Conservation (phyloP, 2,113 vertebrate genomes). For the Acinonyx jubatus region DNA sequence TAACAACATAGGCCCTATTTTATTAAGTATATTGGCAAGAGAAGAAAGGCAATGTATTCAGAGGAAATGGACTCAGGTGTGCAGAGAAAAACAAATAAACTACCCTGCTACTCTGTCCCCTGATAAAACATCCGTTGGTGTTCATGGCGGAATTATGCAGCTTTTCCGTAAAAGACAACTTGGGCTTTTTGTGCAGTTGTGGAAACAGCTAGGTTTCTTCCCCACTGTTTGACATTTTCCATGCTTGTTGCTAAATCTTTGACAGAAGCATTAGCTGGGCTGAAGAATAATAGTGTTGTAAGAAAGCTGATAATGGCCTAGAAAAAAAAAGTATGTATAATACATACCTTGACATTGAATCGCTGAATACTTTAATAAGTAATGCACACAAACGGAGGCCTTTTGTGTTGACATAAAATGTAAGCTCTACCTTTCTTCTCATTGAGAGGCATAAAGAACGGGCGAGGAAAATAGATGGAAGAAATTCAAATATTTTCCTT, state of each 20-base stretch:
- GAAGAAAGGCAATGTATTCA: conserved; percentile 60
- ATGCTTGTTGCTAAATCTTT: conserved; percentile 55
- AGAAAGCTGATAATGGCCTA: conserved; percentile 71
- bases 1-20: not conserved
- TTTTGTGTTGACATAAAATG: conserved; percentile 80
- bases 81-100: conserved; percentile 61
- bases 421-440: conserved; percentile 74
- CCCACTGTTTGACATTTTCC: conserved; percentile 70
- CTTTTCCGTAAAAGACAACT: conserved; percentile 65
- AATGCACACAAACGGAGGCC: conserved; percentile 75
- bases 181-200: not conserved
- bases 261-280: conserved; percentile 67
- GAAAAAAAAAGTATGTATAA: conserved; percentile 66
- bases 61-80: conserved; percentile 68
- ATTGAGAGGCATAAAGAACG: conserved; percentile 57
- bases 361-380: conserved; percentile 77
- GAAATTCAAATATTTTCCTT: conserved; percentile 80
- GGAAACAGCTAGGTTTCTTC: conserved; percentile 57
- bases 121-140: not conserved
- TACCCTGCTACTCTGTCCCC: not conserved
- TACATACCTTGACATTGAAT: conserved; percentile 80
- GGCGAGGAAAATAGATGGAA: conserved; percentile 67
- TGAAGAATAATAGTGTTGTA: conserved; percentile 64
- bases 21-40: conserved; percentile 19
- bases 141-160: not conserved